These are phyloP conservation scores for Eucidaris tribuloides DNA, from an alignment of 35 echinoderm and acorn worm genomes.

Conservation along the genomic window DNA sequence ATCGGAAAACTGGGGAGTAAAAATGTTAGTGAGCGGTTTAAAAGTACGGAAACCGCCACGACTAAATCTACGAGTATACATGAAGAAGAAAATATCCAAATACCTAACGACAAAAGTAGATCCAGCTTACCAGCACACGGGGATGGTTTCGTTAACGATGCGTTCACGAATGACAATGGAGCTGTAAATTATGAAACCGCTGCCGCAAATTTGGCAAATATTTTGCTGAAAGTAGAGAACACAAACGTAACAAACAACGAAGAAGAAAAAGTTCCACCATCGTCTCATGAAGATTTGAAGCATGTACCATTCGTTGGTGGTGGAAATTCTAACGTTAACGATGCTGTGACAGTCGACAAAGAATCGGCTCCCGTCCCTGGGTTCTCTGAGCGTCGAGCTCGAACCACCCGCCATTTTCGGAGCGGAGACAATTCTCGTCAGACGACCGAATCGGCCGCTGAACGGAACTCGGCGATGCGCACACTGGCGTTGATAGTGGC, in stretches of 20 bases:
- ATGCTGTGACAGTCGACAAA: neutral
- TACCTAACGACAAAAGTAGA: too few relatives aligned
- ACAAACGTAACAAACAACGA: too few relatives aligned
- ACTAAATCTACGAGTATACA: neutral
- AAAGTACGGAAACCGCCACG: neutral
- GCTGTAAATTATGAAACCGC: too few relatives aligned
- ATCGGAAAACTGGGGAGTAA: neutral
- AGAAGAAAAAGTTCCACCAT: neutral
- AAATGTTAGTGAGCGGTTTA: neutral
- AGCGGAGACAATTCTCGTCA: too few relatives aligned
- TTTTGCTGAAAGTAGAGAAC: too few relatives aligned
- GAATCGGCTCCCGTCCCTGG: too few relatives aligned
- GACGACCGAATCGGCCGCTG: neutral
- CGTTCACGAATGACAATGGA: too few relatives aligned
- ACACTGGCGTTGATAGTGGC: neutral
- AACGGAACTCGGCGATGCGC: neutral
- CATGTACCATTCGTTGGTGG: neutral
- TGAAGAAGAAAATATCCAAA: too few relatives aligned
- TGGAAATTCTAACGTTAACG: neutral
- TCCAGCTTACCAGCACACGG: neutral
- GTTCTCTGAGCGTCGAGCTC: neutral
- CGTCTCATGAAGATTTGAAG: neutral
- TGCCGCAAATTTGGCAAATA: too few relatives aligned
- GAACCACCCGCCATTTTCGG: too few relatives aligned
- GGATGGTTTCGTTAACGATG: neutral